Conservation (phyloP, 2,888 invertebrate genomes). For the Drosophila colorata region DNA sequence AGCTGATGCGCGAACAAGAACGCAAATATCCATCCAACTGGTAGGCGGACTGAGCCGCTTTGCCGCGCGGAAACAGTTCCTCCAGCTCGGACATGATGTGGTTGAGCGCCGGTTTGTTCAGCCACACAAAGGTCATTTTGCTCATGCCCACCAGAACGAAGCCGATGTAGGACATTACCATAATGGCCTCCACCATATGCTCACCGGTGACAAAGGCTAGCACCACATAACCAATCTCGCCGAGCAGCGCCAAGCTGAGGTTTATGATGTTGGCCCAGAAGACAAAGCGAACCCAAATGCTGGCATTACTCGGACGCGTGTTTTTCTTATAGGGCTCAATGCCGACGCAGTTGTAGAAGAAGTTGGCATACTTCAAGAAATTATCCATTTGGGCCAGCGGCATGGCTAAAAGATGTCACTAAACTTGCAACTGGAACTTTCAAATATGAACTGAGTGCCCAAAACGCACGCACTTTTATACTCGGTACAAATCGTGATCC, state of each 20-base stretch:
- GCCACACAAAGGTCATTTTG: conserved; percentile 79
- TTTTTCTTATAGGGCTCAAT: conserved; percentile 58
- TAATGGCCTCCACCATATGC: conserved; percentile 75
- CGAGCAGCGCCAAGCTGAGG: conserved; percentile 45
- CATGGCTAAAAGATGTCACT: conserved; percentile 26
- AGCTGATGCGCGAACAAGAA: conserved; percentile 55
- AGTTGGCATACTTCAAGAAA: conserved; percentile 73
- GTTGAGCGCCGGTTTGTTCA: conserved; percentile 63
- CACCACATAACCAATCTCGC: conserved; percentile 70
- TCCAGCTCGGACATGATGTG: conserved; percentile 62
- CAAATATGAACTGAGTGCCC: not conserved
- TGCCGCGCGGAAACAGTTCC: conserved; percentile 60
- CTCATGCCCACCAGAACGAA: conserved; percentile 71
- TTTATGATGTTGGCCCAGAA: conserved; percentile 69
- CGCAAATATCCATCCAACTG: conserved; percentile 52
- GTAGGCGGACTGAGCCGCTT: conserved; percentile 43
- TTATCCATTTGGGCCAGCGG: conserved; percentile 51
- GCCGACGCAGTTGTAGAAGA: conserved; percentile 73
- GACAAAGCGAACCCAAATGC: conserved; percentile 25
- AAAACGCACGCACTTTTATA: conserved; percentile 41
- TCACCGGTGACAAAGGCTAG: conserved; percentile 53
- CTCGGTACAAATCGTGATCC: too few relatives aligned
- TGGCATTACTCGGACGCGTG: not conserved
- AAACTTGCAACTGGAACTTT: not conserved
- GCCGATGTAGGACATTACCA: conserved; percentile 79